These are phyloP conservation scores for Knipowitschia caucasica DNA, from an alignment of 2,797 vertebrate species.

Conservation along the genomic window DNA sequence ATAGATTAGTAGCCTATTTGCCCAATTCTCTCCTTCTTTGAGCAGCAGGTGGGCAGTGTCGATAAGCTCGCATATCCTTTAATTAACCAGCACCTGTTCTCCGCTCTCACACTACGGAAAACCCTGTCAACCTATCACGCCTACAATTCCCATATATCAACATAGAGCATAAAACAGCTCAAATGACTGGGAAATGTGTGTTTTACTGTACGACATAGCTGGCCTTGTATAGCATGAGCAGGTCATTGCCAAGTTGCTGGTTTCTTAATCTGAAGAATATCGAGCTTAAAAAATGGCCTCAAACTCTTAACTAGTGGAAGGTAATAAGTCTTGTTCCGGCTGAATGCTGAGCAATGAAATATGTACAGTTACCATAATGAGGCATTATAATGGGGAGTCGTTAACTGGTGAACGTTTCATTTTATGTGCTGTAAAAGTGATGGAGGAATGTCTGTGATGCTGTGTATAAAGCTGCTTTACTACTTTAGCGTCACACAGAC, in stretches of 20 bases:
- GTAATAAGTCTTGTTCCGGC: constrained; percentile 44
- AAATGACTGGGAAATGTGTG: background rate
- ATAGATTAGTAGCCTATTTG: constrained; percentile 32
- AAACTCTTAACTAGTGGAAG: no score
- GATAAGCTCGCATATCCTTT: constrained; percentile 57
- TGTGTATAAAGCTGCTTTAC: background rate
- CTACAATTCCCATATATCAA: background rate
- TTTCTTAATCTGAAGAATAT: constrained; percentile 3
- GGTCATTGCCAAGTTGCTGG: background rate
- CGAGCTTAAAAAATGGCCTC: constrained; percentile 24
- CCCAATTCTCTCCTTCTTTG: constrained; percentile 13
- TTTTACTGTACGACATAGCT: background rate
- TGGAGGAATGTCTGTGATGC: background rate
- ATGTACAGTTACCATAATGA: constrained; percentile 29
- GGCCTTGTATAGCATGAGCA: background rate
- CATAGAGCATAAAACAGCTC: background rate
- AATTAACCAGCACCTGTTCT: constrained; percentile 51
- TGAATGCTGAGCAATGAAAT: constrained; percentile 45
- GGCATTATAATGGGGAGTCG: constrained; percentile 31
- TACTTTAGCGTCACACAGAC: background rate
- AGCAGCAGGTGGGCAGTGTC: constrained; percentile 53
- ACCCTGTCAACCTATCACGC: background rate
- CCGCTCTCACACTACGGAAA: background rate
- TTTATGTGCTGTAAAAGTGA: constrained; percentile 11
- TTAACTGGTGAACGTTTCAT: background rate